These are phyloP conservation scores for Probosciger aterrimus DNA, from an alignment of 2,113 vertebrate genomes.

Conservation along the genomic window DNA sequence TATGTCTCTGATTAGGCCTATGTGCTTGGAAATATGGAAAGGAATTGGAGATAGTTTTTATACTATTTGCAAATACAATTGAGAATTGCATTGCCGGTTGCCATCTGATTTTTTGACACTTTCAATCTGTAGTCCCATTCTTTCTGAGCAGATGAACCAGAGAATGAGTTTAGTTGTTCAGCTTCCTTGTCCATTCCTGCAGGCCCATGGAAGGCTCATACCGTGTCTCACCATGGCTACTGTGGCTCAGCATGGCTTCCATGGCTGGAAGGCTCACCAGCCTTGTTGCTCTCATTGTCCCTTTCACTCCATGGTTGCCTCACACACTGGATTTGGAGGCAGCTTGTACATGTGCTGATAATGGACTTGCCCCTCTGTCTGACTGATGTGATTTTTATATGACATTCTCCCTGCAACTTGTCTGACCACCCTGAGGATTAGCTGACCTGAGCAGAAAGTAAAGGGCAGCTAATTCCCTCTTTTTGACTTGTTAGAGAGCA, in stretches of 20 bases:
- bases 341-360: not conserved
- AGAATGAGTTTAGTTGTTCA: not conserved
- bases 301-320: not conserved
- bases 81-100: not conserved
- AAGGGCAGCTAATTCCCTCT: slow-evolving; percentile 22
- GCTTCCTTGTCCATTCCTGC: not conserved
- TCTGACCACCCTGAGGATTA: not conserved
- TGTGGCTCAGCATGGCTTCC: too few species aligned
- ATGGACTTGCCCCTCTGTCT: not conserved
- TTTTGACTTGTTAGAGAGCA: not conserved
- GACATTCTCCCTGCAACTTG: not conserved
- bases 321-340: not conserved
- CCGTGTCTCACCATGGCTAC: too few species aligned
- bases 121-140: not conserved
- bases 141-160: not conserved
- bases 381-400: not conserved
- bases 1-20: not conserved
- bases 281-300: not conserved
- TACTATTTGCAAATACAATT: not conserved
- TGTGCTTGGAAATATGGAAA: not conserved
- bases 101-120: not conserved
- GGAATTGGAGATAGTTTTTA: not conserved
- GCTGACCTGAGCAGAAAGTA: slow-evolving; percentile 34
- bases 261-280: not conserved
- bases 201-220: not conserved